phyloP scores from a whole-genome alignment of 2,797 vertebrate genomes.

The Sarcophilus harrisii region DNA sequence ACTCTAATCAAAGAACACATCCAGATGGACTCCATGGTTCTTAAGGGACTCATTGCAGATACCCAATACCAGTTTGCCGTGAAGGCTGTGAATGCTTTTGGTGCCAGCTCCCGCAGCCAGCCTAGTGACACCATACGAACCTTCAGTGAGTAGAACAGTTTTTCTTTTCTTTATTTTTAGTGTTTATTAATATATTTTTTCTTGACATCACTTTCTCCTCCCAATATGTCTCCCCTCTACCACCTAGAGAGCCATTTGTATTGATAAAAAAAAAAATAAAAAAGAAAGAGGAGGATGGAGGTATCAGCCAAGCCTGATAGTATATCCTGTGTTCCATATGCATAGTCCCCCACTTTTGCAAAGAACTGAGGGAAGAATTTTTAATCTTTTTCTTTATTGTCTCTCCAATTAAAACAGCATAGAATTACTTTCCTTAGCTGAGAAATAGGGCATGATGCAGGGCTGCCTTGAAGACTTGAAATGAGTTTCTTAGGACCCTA shows the following conservation, averaged over 20 bases:
- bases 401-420: background rate
- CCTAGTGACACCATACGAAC: slow-evolving; percentile 90
- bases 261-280: background rate
- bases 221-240: background rate
- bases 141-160: slow-evolving; percentile 86
- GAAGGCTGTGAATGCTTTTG: slow-evolving; percentile 90
- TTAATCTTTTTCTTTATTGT: background rate
- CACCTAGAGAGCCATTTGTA: background rate
- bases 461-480: background rate
- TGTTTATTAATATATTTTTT: background rate
- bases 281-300: background rate
- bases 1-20: slow-evolving; percentile 92
- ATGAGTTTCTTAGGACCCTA: background rate
- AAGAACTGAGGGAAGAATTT: background rate
- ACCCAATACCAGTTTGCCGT: slow-evolving; percentile 95
- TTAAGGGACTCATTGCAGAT: slow-evolving; percentile 93
- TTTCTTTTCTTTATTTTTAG: background rate
- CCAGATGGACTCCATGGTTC: slow-evolving; percentile 93
- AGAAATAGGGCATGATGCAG: fast-evolving
- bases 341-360: background rate
- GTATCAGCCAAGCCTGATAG: background rate
- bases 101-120: slow-evolving; percentile 89
- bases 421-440: background rate
- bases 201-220: background rate
- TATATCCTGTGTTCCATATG: background rate